Percentiles rank a stretch among this genome's conserved stretches.
These are phyloP conservation scores for Sebastes steindachneri DNA, from an alignment of 2,797 vertebrate species.

Conservation along the genomic window DNA sequence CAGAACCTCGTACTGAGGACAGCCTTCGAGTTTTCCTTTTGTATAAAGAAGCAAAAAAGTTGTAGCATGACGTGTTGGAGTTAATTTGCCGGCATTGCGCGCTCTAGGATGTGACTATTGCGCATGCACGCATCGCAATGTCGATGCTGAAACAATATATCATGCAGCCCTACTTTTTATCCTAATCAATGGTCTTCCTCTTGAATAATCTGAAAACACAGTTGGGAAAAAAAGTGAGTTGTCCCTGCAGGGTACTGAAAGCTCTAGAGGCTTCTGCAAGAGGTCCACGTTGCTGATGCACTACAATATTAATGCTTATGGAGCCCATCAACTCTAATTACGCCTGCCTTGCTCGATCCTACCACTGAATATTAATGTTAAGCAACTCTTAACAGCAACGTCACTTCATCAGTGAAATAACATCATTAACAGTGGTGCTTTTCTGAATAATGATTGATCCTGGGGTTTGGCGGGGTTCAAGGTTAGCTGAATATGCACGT, in stretches of 20 bases:
- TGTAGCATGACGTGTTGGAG: neutral
- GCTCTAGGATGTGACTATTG: neutral
- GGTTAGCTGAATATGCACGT: conserved; percentile 68
- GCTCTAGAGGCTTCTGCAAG: conserved; percentile 39
- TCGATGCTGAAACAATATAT: neutral
- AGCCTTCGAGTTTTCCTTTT: neutral
- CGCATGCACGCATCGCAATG: neutral
- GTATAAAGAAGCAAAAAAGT: neutral
- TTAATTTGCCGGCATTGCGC: rapidly evolving
- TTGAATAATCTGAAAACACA: conserved; percentile 16
- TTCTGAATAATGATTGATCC: conserved; percentile 76
- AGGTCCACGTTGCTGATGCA: conserved; percentile 67
- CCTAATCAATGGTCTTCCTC: neutral
- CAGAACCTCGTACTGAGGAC: too few relatives aligned
- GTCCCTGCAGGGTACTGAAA: conserved; percentile 46
- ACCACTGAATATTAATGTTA: conserved; percentile 80
- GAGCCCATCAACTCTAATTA: conserved; percentile 79
- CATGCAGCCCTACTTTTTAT: neutral
- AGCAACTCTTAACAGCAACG: conserved; percentile 67
- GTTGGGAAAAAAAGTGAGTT: neutral
- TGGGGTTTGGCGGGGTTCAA: conserved; percentile 66
- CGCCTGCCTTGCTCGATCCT: conserved; percentile 57
- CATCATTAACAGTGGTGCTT: conserved; percentile 71
- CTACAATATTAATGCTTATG: conserved; percentile 76
- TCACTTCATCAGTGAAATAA: conserved; percentile 80